A percentile compares a stretch with the other conserved stretches of the same genome.
phyloP scores from a whole-genome alignment of 2,888 invertebrate genomes.

The Eupithecia subumbrata region DNA sequence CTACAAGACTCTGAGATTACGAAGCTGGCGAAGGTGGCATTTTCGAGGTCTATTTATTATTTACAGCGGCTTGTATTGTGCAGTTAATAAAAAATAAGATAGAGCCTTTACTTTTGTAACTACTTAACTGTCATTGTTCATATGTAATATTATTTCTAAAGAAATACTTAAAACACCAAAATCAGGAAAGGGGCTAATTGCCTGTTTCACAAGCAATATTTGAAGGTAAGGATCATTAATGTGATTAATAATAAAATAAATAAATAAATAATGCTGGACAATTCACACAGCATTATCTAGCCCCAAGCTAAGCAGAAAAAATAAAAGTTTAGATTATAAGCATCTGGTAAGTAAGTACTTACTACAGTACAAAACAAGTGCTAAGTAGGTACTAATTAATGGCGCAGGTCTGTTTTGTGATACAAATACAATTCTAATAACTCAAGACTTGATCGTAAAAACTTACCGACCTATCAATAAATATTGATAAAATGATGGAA shows the following conservation, averaged over 20 bases:
- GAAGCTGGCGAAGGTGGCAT: conserved; percentile 47
- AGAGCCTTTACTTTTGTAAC: background rate
- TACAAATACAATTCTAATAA: background rate
- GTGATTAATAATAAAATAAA: too few relatives aligned
- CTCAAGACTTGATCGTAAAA: background rate
- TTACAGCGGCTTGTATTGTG: background rate
- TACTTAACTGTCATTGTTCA: background rate
- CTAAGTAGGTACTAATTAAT: background rate
- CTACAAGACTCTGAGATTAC: conserved; percentile 46
- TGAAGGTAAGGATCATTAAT: background rate
- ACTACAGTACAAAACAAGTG: background rate
- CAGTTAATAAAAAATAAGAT: background rate
- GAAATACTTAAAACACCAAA: background rate
- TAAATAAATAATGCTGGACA: too few relatives aligned
- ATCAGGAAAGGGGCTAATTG: background rate
- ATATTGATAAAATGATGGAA: background rate
- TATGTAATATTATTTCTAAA: background rate
- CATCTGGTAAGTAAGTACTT: background rate
- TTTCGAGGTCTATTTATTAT: conserved; percentile 28
- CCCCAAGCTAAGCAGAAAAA: too few relatives aligned
- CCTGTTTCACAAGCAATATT: background rate
- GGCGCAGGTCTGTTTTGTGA: background rate
- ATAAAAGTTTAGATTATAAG: background rate
- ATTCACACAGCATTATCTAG: too few relatives aligned
- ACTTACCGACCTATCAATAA: background rate